These are phyloP conservation scores for Notodonta ziczac DNA, from an alignment of 2,888 invertebrate genomes.

Conservation along the genomic window DNA sequence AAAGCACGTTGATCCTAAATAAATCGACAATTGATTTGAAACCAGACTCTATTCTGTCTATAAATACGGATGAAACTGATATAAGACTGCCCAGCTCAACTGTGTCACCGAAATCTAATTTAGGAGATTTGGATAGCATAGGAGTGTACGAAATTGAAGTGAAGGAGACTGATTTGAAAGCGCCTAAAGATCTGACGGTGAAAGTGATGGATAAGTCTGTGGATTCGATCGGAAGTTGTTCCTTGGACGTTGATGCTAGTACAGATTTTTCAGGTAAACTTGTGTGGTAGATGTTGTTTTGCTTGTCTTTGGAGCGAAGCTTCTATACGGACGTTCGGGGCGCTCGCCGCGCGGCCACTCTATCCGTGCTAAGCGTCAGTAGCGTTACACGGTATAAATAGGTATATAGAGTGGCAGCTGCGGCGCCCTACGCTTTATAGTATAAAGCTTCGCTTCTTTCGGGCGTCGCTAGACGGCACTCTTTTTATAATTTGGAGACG, in stretches of 20 bases:
- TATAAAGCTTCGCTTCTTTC: no score
- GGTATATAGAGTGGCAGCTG: no score
- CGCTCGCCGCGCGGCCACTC: no score
- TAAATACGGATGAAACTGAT: constrained; percentile 77
- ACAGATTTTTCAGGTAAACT: constrained; percentile 89
- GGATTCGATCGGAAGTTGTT: constrained; percentile 95
- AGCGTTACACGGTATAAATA: no score
- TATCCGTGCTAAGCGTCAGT: no score
- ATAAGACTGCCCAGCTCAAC: constrained; percentile 77
- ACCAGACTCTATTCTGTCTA: constrained; percentile 70
- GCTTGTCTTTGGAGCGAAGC: background rate
- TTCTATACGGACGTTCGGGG: no score
- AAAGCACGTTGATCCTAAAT: constrained; percentile 77
- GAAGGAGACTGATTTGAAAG: constrained; percentile 73
- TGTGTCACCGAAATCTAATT: constrained; percentile 70
- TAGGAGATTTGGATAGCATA: constrained; percentile 73
- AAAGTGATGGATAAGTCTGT: constrained; percentile 90
- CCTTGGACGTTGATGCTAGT: constrained; percentile 92
- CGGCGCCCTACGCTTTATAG: no score
- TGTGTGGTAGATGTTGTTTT: constrained; percentile 46
- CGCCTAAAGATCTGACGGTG: constrained; percentile 70
- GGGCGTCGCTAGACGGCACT: no score
- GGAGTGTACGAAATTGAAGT: constrained; percentile 79
- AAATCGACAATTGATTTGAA: constrained; percentile 57
- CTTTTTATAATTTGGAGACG: background rate